phyloP scores from a whole-genome alignment of 2,797 vertebrate species.

The Astyanax mexicanus region DNA sequence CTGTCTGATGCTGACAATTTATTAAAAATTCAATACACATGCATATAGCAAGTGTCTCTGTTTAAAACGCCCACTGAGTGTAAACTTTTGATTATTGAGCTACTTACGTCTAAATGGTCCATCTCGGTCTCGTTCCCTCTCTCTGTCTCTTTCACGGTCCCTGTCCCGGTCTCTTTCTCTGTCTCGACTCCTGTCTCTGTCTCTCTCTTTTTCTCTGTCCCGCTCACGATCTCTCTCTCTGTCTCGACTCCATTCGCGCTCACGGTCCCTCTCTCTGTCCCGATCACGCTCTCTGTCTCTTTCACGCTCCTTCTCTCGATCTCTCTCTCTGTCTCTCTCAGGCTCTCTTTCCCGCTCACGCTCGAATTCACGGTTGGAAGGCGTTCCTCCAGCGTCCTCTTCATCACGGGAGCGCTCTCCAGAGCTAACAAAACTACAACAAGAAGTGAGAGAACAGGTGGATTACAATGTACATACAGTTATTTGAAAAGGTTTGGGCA shows the following conservation, averaged over 20 bases:
- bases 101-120: constrained; percentile 79
- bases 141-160: constrained; percentile 65
- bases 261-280: constrained; percentile 66
- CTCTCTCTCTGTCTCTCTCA: constrained; percentile 52
- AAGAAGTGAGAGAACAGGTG: background rate
- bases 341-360: constrained; percentile 60
- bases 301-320: constrained; percentile 51
- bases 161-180: constrained; percentile 62
- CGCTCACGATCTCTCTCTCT: constrained; percentile 69
- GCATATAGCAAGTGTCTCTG: no score
- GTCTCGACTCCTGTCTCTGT: constrained; percentile 61
- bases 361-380: constrained; percentile 23
- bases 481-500: no score
- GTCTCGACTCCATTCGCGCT: constrained; percentile 65
- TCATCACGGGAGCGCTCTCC: constrained; percentile 84
- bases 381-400: constrained; percentile 56
- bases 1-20: no score
- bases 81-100: background rate
- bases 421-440: constrained; percentile 86
- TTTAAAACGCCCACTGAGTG: no score
- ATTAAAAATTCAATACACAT: no score
- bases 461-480: background rate
- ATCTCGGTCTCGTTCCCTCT: constrained; percentile 64
- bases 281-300: constrained; percentile 68
- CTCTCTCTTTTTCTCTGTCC: constrained; percentile 61